Conservation (phyloP, 2,797 vertebrate genomes). For the Microctenopoma lineatum region DNA sequence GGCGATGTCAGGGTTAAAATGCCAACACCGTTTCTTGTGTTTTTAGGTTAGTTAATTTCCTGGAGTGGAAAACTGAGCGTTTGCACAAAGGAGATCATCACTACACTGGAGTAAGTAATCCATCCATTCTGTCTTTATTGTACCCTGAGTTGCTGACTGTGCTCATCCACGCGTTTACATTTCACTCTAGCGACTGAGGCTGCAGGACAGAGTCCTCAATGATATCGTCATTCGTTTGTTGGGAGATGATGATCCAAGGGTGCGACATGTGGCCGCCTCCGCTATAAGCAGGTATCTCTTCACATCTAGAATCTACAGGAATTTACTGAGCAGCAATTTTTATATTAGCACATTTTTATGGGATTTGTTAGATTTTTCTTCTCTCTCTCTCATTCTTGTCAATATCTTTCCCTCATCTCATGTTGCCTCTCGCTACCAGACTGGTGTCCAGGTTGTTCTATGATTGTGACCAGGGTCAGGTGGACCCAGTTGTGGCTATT, state of each 20-base stretch:
- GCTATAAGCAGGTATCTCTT: slow-evolving; percentile 86
- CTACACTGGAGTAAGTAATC: slow-evolving; percentile 89
- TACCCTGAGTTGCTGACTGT: neutral
- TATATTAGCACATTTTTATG: no score
- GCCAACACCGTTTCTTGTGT: neutral
- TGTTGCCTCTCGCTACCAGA: slow-evolving; percentile 67
- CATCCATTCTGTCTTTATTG: neutral
- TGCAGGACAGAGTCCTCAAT: slow-evolving; percentile 92
- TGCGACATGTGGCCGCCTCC: slow-evolving; percentile 91
- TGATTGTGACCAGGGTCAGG: slow-evolving; percentile 94
- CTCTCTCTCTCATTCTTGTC: neutral
- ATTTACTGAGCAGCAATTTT: neutral
- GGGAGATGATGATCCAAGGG: slow-evolving; percentile 95
- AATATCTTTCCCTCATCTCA: neutral
- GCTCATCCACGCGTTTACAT: neutral
- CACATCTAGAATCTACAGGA: neutral
- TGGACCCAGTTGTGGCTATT: slow-evolving; percentile 94
- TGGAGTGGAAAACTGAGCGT: slow-evolving; percentile 89
- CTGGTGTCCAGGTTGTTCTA: slow-evolving; percentile 94
- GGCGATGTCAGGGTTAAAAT: neutral
- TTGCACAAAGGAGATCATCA: slow-evolving; percentile 94
- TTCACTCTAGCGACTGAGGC: slow-evolving; percentile 84
- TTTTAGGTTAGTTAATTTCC: slow-evolving; percentile 89
- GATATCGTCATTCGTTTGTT: slow-evolving; percentile 90
- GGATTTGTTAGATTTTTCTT: neutral